Evolutionary conservation across 2,888 invertebrate species (phyloP).

Genomic region (Aplocera efformata): DNA sequence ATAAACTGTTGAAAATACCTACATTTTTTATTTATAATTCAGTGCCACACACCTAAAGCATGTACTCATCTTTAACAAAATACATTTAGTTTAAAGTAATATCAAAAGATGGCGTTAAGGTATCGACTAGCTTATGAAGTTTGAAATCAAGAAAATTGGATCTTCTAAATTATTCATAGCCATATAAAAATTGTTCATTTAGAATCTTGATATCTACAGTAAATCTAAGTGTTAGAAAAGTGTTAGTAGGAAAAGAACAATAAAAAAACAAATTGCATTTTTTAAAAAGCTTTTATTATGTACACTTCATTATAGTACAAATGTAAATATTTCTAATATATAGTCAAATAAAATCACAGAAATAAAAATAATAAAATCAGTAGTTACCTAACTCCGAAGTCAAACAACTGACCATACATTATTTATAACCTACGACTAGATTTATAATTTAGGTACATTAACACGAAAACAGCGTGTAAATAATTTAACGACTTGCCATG

Average conservation of each 20-base stretch:
- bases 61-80: too few species aligned
- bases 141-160: too few species aligned
- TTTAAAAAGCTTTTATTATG: constrained; percentile 13
- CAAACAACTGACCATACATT: background rate
- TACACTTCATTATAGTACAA: constrained; percentile 9
- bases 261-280: background rate
- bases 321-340: too few species aligned
- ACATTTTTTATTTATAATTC: constrained; percentile 15
- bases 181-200: too few species aligned
- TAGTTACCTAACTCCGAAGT: too few species aligned
- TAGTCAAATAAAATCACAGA: constrained; percentile 5
- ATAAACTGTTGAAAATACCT: constrained; percentile 25
- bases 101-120: too few species aligned
- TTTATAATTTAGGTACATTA: constrained; percentile 1
- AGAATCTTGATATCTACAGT: too few species aligned
- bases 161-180: too few species aligned
- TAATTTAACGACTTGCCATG: background rate
- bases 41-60: too few species aligned
- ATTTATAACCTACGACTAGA: constrained; percentile 12
- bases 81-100: too few species aligned
- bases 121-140: too few species aligned
- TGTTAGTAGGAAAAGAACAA: constrained; percentile 12
- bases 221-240: constrained; percentile 1
- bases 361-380: constrained; percentile 2
- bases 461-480: background rate